Conservation (phyloP, 2,888 invertebrate genomes). For the Polyommatus icarus region DNA sequence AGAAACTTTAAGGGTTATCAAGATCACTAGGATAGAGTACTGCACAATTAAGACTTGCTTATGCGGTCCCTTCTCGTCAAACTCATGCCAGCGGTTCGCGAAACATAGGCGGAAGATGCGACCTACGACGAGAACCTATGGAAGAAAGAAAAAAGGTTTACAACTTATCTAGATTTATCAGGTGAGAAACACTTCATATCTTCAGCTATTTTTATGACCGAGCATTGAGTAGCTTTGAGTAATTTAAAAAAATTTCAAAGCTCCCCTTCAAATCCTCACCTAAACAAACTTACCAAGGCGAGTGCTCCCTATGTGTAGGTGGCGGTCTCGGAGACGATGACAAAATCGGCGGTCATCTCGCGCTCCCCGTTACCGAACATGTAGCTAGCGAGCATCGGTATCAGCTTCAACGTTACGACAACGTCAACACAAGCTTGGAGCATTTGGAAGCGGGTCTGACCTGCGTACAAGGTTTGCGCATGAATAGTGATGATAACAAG, state of each 20-base stretch:
- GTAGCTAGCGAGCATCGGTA: not conserved
- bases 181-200: too few species aligned
- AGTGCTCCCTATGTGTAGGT: not conserved
- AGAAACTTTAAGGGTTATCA: not conserved
- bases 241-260: too few species aligned
- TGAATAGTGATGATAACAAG: too few species aligned
- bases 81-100: not conserved
- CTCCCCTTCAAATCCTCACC: not conserved
- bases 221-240: not conserved
- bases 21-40: not conserved
- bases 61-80: not conserved
- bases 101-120: not conserved
- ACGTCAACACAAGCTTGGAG: not conserved
- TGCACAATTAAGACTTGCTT: not conserved
- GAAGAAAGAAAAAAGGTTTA: not conserved
- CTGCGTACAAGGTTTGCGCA: not conserved
- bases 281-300: not conserved
- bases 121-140: not conserved
- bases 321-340: not conserved
- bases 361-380: not conserved
- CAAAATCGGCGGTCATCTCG: not conserved
- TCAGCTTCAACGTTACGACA: not conserved
- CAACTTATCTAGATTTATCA: not conserved
- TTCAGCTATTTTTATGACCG: too few species aligned
- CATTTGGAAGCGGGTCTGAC: not conserved